Evolutionary conservation across 92 coral and sea anemone genomes (phyloP).

Genomic region (Umimayanthus chanpuru): DNA sequence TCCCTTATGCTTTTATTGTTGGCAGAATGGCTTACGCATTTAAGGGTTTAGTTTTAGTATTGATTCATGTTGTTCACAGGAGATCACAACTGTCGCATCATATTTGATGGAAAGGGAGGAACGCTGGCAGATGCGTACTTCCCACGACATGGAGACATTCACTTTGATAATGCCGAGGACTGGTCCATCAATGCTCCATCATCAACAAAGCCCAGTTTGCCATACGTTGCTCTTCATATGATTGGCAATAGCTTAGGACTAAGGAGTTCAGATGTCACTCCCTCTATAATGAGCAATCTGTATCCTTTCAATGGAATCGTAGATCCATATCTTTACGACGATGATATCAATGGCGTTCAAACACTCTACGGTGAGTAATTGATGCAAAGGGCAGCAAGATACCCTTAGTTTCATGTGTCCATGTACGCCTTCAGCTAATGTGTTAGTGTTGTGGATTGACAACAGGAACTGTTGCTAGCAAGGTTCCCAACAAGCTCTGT

Average conservation of each 20-base stretch:
- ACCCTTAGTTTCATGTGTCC: too few species aligned
- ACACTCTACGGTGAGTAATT: conserved; percentile 57
- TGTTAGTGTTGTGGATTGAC: too few species aligned
- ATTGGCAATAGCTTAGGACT: conserved; percentile 88
- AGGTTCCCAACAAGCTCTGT: too few species aligned
- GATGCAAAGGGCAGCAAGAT: too few species aligned
- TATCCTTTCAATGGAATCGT: conserved; percentile 15
- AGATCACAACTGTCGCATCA: background rate
- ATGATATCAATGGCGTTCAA: conserved; percentile 68
- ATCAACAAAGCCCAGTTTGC: conserved; percentile 36
- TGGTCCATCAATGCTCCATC: conserved; percentile 53
- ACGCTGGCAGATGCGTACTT: conserved; percentile 73
- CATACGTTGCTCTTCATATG: conserved; percentile 75
- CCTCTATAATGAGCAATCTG: conserved; percentile 62
- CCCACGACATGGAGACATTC: conserved; percentile 74
- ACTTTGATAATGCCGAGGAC: conserved; percentile 80
- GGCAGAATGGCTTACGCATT: too few species aligned
- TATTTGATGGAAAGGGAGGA: conserved; percentile 74
- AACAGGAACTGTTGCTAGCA: too few species aligned
- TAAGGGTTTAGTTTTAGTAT: too few species aligned
- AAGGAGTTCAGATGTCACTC: conserved; percentile 50
- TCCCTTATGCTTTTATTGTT: too few species aligned
- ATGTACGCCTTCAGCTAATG: too few species aligned
- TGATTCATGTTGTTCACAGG: background rate
- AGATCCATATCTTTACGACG: conserved; percentile 45